Evolutionary conservation across 2,797 vertebrate species (phyloP), one percentile per base, ranked within the genome.

Genomic region (Odontamblyopus lacepedii): DNA sequence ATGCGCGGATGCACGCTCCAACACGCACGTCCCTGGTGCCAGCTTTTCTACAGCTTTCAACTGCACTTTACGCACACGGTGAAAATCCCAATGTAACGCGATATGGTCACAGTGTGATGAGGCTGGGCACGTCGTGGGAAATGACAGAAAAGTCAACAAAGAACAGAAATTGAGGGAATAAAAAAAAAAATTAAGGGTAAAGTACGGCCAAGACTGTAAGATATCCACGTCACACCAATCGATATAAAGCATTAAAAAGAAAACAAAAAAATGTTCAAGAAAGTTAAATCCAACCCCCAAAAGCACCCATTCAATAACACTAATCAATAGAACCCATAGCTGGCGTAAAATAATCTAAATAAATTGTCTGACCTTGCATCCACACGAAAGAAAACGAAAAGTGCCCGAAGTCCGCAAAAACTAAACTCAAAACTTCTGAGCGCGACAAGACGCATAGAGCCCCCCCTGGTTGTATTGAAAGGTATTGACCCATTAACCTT

Each of bases 91-190:
- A 67, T 62, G 81, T 74, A 85, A 89, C 81, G 29, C 16, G 75
- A 87, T 77, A 70, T 48, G 69, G 48, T 8, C 63, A 32, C 8
- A 70, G 26, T 8, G 60, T 27, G 23, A 1, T 44, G 59, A 35
- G 69, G 67, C 30, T 76, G 56, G 38, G 57, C 68, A 74, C 67
- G 73, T 70, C 82, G 70, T 68, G 79, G 72, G 78, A 87, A 84
- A 79, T 67, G 44, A 38, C 30, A 3, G 38, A 74, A 57, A 71
- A 69, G 57, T 75, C 56, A 71, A 51, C 78, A 27, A 63, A n/a
- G 38, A 44, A 71, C 66, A n/a, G 38, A 44, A 71, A 56, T 29
- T 30, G 29, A 55, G 3, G 41, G 13, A 2, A n/a, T 13, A 71
- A 63, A 76, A 38, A 35, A 35, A 35, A 44, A 2, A 30, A 30